These are phyloP conservation scores for Passer montanus DNA, from an alignment of 2,113 vertebrate species.

Conservation along the genomic window DNA sequence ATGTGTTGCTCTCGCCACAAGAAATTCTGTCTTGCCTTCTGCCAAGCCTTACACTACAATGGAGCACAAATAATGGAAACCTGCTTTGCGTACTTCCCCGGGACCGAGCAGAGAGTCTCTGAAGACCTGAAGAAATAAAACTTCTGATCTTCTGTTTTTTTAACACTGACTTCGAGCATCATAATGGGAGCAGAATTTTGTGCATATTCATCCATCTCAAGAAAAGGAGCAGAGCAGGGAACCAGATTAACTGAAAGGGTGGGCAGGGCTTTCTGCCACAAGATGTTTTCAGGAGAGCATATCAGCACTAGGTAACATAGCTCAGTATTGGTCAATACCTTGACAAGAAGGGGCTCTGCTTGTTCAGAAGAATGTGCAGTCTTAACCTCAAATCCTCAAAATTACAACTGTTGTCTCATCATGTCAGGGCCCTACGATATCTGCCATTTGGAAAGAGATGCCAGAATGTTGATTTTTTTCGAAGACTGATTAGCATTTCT, in stretches of 20 bases:
- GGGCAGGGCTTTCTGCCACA: background rate
- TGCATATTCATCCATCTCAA: background rate
- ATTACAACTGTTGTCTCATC: background rate
- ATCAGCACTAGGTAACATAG: background rate
- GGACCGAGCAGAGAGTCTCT: background rate
- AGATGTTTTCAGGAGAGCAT: background rate
- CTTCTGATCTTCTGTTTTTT: background rate
- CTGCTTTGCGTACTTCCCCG: accelerated
- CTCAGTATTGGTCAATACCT: background rate
- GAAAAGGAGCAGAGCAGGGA: background rate
- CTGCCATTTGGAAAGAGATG: background rate
- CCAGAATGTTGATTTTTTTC: background rate
- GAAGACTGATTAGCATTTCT: conserved; percentile 61
- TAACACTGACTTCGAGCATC: background rate
- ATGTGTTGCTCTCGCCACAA: background rate
- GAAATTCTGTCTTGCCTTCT: background rate
- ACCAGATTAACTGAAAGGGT: background rate
- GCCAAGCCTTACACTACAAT: background rate
- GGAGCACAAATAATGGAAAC: background rate
- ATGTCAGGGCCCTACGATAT: background rate
- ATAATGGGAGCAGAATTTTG: background rate
- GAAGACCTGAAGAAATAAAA: background rate
- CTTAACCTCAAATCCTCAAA: background rate
- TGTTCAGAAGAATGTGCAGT: background rate
- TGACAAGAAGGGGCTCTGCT: background rate